Evolutionary conservation across 2,113 vertebrate genomes (phyloP).

Genomic region (Gila orcuttii): DNA sequence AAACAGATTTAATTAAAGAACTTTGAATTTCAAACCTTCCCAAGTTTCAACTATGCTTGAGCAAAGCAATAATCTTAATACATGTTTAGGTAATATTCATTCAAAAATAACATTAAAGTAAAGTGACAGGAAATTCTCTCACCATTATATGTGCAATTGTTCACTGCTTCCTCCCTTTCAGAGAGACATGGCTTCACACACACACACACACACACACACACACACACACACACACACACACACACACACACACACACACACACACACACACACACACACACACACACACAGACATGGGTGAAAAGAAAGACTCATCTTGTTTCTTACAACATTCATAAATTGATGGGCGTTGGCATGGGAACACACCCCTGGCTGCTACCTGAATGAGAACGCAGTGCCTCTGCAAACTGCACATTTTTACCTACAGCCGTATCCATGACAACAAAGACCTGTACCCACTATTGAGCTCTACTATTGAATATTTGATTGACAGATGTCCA

Average conservation of each 20-base stretch:
- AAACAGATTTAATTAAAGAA: not conserved
- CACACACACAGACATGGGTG: conserved; percentile 27
- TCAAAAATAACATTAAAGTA: not conserved
- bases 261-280: not conserved
- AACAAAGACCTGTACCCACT: conserved; percentile 72
- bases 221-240: too few relatives aligned
- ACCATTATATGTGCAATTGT: not conserved
- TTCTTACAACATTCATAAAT: conserved; percentile 36
- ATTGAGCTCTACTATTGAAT: conserved; percentile 73
- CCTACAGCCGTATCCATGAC: conserved; percentile 76
- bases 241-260: too few relatives aligned
- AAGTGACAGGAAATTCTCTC: not conserved
- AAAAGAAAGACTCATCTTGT: conserved; percentile 54
- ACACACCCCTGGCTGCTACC: conserved; percentile 33
- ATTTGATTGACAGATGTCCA: conserved; percentile 81
- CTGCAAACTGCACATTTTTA: conserved; percentile 71
- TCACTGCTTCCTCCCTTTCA: not conserved
- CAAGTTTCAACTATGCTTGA: not conserved
- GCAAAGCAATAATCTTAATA: not conserved
- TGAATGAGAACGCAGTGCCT: conserved; percentile 22
- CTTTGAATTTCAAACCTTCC: not conserved
- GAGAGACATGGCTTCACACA: not conserved
- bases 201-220: too few relatives aligned
- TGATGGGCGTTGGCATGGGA: conserved; percentile 36
- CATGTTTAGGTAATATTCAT: not conserved